Evolutionary conservation across 2,113 vertebrate species (phyloP).

Genomic region (Seriola aureovittata): DNA sequence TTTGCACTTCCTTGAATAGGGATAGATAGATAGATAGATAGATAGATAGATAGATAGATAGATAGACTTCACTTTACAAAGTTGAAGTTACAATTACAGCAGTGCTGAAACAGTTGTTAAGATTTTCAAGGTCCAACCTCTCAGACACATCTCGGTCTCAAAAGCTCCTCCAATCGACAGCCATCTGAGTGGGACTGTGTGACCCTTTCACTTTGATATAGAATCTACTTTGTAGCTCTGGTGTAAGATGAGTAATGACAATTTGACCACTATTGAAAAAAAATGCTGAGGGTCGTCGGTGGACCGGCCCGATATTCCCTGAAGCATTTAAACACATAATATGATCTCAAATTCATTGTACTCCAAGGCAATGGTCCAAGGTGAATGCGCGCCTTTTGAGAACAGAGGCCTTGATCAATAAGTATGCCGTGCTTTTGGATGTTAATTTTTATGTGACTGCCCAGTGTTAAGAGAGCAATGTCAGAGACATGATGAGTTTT

Average conservation of each 20-base stretch:
- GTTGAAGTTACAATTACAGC: not conserved
- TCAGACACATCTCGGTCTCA: not conserved
- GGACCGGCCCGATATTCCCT: not conserved
- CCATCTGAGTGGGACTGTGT: not conserved
- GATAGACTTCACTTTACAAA: not conserved
- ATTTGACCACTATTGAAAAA: not conserved
- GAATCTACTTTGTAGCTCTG: not conserved
- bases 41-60: not conserved
- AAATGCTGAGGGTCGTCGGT: not conserved
- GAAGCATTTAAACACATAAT: conserved; percentile 29
- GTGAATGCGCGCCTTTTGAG: conserved; percentile 9
- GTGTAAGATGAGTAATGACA: conserved; percentile 23
- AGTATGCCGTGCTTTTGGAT: conserved; percentile 29
- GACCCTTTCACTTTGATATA: conserved; percentile 1
- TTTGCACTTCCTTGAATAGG: not conserved
- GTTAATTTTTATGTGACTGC: conserved; percentile 51
- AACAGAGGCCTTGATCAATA: conserved; percentile 47
- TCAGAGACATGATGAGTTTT: conserved; percentile 57
- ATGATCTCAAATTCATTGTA: conserved; percentile 37
- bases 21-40: too few relatives aligned
- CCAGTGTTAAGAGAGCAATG: conserved; percentile 46
- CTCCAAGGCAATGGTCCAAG: conserved; percentile 21
- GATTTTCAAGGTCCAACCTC: not conserved
- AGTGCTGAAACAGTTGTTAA: not conserved
- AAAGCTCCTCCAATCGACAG: not conserved